Percentiles rank a stretch among this genome's conserved stretches.
Evolutionary conservation across 2,797 vertebrate genomes (phyloP).

Genomic region (Lepidocolaptes lacrymiger): DNA sequence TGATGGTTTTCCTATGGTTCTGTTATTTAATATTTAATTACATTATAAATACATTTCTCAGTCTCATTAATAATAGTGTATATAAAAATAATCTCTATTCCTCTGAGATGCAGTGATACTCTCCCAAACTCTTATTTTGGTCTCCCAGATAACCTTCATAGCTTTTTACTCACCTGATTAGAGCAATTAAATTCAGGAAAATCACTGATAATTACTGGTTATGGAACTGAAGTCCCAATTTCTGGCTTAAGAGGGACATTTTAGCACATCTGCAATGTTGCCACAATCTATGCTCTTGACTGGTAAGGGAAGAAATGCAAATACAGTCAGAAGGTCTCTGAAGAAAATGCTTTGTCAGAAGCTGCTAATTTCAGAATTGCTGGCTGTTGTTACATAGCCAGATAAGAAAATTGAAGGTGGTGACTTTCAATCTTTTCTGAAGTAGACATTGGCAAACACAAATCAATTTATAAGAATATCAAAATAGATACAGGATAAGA

Average conservation of each 20-base stretch:
- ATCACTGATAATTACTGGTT: background rate
- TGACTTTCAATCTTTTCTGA: background rate
- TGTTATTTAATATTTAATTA: background rate
- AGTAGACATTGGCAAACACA: background rate
- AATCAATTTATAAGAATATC: background rate
- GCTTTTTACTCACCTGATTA: background rate
- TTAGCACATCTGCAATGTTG: background rate
- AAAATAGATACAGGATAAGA: background rate
- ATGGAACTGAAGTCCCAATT: background rate
- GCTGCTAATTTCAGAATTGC: background rate
- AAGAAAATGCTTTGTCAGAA: conserved; percentile 26
- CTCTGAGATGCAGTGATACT: background rate
- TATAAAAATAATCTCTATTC: background rate
- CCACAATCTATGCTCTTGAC: background rate
- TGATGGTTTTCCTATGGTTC: background rate
- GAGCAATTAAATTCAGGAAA: background rate
- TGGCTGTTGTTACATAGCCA: background rate
- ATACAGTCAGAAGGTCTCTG: background rate
- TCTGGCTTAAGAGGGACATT: background rate
- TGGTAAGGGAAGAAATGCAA: background rate
- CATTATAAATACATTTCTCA: background rate
- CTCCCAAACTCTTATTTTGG: background rate
- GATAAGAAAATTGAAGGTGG: background rate
- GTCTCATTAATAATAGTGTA: background rate
- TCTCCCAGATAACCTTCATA: background rate